phyloP scores from a whole-genome alignment of 1,140 invertebrate genomes.

The Psilanteris sp. region DNA sequence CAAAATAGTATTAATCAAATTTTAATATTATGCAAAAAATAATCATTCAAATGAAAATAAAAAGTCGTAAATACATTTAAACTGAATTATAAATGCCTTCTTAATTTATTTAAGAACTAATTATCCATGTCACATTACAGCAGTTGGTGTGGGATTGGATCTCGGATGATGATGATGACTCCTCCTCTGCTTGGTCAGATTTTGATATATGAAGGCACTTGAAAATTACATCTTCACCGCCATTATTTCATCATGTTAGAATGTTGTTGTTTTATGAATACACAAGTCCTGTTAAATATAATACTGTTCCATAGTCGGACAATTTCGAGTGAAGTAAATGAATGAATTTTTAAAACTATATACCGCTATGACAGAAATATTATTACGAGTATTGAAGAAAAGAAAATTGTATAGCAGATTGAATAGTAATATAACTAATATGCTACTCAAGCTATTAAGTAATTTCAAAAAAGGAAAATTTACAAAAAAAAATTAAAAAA shows the following conservation, averaged over 20 bases:
- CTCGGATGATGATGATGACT: conserved; percentile 79
- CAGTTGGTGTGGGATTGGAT: conserved; percentile 27
- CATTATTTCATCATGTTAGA: conserved; percentile 59
- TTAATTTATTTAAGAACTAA: too few relatives aligned
- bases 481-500: not conserved
- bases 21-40: too few relatives aligned
- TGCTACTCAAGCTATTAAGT: conserved; percentile 14
- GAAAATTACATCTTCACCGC: conserved; percentile 63
- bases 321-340: conserved; percentile 29
- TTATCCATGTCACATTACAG: conserved; percentile 6
- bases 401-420: conserved; percentile 22
- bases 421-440: conserved; percentile 26
- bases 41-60: too few relatives aligned
- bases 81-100: too few relatives aligned
- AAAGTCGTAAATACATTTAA: too few relatives aligned
- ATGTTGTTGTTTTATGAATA: conserved; percentile 46
- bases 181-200: conserved; percentile 75
- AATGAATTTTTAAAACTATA: conserved; percentile 35
- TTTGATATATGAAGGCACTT: conserved; percentile 3
- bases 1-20: too few relatives aligned
- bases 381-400: conserved; percentile 24
- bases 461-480: conserved; percentile 4
- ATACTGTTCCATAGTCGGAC: conserved; percentile 10
- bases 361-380: conserved; percentile 45
- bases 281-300: conserved; percentile 41